Conservation (phyloP, 2,797 vertebrate genomes). For the Ptychobarbus kaznakovi region DNA sequence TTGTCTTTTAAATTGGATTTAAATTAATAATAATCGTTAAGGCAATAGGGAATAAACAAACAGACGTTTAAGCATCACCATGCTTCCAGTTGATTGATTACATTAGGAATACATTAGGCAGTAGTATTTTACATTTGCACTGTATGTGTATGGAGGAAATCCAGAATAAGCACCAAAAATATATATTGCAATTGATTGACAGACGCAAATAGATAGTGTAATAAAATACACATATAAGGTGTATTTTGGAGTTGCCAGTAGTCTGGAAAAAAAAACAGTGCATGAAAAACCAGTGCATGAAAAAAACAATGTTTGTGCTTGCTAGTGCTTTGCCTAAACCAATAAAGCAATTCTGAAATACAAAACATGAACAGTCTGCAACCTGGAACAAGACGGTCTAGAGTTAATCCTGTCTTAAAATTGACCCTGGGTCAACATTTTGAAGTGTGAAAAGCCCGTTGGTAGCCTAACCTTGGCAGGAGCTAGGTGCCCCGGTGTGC, state of each 20-base stretch:
- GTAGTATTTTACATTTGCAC: neutral
- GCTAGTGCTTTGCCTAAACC: neutral
- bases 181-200: neutral
- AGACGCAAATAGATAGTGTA: neutral
- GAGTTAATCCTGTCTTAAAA: neutral
- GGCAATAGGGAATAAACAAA: neutral
- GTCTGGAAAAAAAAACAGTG: too few species aligned
- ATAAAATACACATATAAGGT: neutral
- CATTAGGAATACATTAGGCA: neutral
- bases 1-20: neutral
- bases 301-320: neutral
- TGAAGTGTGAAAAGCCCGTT: slow-evolving; percentile 28
- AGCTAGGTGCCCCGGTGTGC: slow-evolving; percentile 67
- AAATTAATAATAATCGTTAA: neutral
- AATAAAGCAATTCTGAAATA: neutral
- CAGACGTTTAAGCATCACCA: neutral
- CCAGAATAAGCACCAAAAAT: neutral
- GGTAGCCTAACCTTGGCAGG: slow-evolving; percentile 56
- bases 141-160: neutral
- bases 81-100: neutral
- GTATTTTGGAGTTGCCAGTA: neutral
- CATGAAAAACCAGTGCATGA: neutral
- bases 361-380: neutral
- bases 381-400: neutral
- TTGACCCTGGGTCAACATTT: slow-evolving; percentile 6